Evolutionary conservation across 1,140 invertebrate genomes (phyloP).

Genomic region (Ceratina australensis): DNA sequence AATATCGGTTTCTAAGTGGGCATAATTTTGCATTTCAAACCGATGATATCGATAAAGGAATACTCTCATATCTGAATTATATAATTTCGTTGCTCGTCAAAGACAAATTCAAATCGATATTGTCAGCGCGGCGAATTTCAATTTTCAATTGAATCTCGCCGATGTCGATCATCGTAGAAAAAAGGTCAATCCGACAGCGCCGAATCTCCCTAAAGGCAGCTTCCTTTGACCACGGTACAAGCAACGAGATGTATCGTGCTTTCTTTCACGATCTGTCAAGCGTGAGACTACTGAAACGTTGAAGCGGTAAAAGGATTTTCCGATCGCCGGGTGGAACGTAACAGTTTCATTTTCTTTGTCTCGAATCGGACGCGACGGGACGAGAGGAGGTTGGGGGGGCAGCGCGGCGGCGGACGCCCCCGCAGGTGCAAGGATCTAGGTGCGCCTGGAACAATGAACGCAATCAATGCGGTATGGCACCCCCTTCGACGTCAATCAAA

Average conservation of each 20-base stretch:
- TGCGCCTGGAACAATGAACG: conserved; percentile 72
- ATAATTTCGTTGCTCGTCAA: too few species aligned
- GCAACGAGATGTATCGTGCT: conserved; percentile 1
- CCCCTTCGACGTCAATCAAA: conserved; percentile 75
- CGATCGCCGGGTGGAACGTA: conserved; percentile 18
- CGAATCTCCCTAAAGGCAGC: neutral
- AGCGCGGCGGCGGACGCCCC: conserved; percentile 13
- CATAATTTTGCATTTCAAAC: neutral
- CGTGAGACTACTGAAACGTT: neutral
- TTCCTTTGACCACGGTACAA: conserved; percentile 10
- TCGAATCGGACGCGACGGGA: neutral
- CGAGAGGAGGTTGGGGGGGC: neutral
- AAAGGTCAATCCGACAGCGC: neutral
- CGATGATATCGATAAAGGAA: too few species aligned
- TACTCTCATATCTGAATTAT: too few species aligned
- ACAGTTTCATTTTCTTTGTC: conserved; percentile 44
- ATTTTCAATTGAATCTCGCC: neutral
- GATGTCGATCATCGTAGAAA: neutral
- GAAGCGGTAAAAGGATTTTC: conserved; percentile 5
- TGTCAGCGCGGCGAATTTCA: neutral
- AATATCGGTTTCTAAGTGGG: neutral
- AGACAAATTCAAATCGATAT: neutral
- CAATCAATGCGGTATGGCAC: conserved; percentile 71
- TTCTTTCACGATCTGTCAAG: conserved; percentile 15
- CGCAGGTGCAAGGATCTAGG: conserved; percentile 59